Evolutionary conservation across 1,140 invertebrate species (phyloP).

Genomic region (Drosophila arizonae): DNA sequence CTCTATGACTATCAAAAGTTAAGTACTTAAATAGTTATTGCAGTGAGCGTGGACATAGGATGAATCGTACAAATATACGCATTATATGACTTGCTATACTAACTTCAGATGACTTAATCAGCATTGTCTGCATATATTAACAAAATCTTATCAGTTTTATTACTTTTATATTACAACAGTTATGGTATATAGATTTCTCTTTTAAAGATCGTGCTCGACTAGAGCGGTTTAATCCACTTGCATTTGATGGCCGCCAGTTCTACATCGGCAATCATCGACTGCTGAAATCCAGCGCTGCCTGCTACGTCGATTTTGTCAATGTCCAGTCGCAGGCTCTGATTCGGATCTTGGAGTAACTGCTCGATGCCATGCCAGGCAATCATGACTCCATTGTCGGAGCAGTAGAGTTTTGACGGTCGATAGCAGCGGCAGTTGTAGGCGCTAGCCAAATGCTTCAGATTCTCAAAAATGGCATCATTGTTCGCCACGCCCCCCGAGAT

Average conservation of each 20-base stretch:
- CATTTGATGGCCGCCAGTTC: conserved; percentile 85
- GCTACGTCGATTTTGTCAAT: conserved; percentile 84
- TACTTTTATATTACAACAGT: too few species aligned
- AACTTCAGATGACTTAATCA: too few species aligned
- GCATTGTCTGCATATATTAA: too few species aligned
- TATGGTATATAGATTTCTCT: background rate
- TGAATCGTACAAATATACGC: too few species aligned
- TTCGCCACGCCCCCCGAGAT: conserved; percentile 98
- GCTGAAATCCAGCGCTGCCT: conserved; percentile 84
- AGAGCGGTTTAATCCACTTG: conserved; percentile 83
- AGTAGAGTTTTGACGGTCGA: conserved; percentile 92
- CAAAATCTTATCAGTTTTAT: too few species aligned
- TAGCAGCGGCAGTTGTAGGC: conserved; percentile 87
- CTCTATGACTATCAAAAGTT: too few species aligned
- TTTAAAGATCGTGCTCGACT: too few species aligned
- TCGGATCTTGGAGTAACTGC: conserved; percentile 84
- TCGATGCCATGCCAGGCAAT: conserved; percentile 99
- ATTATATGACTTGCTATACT: too few species aligned
- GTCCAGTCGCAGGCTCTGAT: conserved; percentile 83
- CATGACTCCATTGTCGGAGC: conserved; percentile 99
- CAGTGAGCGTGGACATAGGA: too few species aligned
- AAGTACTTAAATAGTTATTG: too few species aligned
- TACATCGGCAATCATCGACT: conserved; percentile 85
- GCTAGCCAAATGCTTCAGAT: conserved; percentile 87
- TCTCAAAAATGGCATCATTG: conserved; percentile 91